These are phyloP conservation scores for Sphenodon punctatus DNA, from an alignment of 2,797 vertebrate species.

Conservation along the genomic window DNA sequence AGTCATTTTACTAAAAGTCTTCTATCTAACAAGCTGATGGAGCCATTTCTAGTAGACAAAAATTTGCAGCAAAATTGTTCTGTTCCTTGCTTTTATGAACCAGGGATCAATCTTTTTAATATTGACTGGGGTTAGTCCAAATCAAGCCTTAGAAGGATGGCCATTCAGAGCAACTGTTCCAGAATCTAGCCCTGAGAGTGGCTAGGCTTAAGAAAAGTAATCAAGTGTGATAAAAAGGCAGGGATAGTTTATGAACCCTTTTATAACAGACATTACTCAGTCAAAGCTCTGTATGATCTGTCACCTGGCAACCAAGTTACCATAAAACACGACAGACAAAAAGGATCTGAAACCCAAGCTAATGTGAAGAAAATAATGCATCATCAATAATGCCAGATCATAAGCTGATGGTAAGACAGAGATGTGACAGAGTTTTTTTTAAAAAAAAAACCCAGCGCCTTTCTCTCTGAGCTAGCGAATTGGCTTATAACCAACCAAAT, in stretches of 20 bases:
- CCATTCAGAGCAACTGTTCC: neutral
- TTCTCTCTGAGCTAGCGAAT: neutral
- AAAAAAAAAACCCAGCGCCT: neutral
- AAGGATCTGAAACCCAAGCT: neutral
- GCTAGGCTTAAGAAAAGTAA: constrained; percentile 2
- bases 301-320: neutral
- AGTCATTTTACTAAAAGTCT: neutral
- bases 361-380: neutral
- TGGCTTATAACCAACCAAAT: neutral
- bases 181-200: neutral
- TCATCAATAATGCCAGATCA: neutral
- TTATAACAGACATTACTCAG: neutral
- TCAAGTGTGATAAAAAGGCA: neutral
- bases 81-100: neutral
- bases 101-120: neutral
- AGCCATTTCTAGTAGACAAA: neutral
- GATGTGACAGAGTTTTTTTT: neutral
- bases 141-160: neutral
- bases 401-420: neutral
- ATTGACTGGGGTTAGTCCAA: neutral
- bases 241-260: neutral
- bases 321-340: neutral
- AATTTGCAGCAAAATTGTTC: neutral
- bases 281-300: neutral
- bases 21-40: neutral